phyloP scores from a whole-genome alignment of 2,113 vertebrate species.

The Prochilodus magdalenae region DNA sequence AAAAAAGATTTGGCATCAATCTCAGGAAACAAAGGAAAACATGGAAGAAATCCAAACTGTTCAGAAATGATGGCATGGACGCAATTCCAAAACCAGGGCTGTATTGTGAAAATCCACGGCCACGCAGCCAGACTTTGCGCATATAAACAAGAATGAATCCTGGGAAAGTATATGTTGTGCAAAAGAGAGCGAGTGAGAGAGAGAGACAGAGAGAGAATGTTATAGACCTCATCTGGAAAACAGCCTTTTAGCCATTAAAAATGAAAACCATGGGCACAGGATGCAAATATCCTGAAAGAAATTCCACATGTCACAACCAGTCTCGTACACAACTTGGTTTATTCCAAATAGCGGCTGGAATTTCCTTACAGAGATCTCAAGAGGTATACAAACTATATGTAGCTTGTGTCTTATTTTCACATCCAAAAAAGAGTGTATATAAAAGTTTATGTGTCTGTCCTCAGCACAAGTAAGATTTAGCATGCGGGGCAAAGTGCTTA shows the following conservation, averaged over 20 bases:
- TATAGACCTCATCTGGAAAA: constrained; percentile 51
- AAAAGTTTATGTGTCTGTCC: constrained; percentile 1
- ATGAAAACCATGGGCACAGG: constrained; percentile 14
- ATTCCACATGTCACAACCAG: constrained; percentile 43
- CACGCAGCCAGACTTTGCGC: neutral
- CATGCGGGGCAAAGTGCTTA: constrained; percentile 37
- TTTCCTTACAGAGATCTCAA: constrained; percentile 23
- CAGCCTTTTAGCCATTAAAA: constrained; percentile 44
- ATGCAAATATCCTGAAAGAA: constrained; percentile 48
- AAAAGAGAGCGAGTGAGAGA: too few relatives aligned
- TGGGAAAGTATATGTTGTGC: neutral
- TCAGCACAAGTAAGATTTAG: neutral
- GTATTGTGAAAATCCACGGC: constrained; percentile 4
- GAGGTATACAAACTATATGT: constrained; percentile 28
- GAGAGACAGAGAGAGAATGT: neutral
- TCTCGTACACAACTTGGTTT: constrained; percentile 39
- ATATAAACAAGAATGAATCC: neutral
- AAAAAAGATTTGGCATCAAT: constrained; percentile 71
- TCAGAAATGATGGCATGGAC: neutral
- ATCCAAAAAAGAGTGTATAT: neutral
- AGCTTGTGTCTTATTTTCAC: constrained; percentile 22
- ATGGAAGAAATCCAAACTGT: constrained; percentile 47
- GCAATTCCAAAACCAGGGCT: neutral
- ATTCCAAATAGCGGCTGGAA: constrained; percentile 36
- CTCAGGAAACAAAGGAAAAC: constrained; percentile 70